Evolutionary conservation across 2,113 vertebrate genomes (phyloP).

Genomic region (Odobenus rosmarus): DNA sequence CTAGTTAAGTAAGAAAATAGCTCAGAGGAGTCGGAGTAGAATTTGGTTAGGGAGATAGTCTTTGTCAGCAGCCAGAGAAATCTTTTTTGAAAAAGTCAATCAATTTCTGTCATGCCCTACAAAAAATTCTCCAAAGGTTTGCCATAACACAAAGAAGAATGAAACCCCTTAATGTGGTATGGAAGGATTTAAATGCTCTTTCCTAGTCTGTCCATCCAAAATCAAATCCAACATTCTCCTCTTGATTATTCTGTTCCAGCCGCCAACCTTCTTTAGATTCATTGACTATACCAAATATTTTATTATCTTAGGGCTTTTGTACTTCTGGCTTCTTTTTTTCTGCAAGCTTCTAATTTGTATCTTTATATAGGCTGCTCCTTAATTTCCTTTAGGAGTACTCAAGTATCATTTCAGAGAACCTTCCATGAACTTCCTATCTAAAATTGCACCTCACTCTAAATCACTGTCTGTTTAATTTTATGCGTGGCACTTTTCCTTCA

Average conservation of each 20-base stretch:
- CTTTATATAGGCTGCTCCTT: background rate
- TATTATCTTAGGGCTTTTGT: background rate
- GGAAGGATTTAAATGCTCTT: background rate
- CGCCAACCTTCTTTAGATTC: background rate
- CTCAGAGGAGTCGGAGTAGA: background rate
- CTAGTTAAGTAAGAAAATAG: background rate
- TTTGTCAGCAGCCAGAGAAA: background rate
- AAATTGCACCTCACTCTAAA: background rate
- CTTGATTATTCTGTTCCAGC: background rate
- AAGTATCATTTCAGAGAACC: background rate
- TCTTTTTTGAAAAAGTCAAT: background rate
- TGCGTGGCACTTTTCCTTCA: background rate
- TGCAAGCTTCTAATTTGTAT: background rate
- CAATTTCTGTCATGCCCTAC: background rate
- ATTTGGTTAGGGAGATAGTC: background rate
- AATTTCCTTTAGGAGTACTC: background rate
- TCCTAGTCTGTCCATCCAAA: background rate
- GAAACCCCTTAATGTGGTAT: background rate
- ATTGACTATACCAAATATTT: background rate
- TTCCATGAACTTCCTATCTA: background rate
- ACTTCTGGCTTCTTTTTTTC: background rate
- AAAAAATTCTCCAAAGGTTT: background rate
- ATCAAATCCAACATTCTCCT: background rate
- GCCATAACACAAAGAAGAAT: background rate
- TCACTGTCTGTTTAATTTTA: background rate